These are phyloP conservation scores for Arothron firmamentum DNA, from an alignment of 2,113 vertebrate species.

Conservation along the genomic window DNA sequence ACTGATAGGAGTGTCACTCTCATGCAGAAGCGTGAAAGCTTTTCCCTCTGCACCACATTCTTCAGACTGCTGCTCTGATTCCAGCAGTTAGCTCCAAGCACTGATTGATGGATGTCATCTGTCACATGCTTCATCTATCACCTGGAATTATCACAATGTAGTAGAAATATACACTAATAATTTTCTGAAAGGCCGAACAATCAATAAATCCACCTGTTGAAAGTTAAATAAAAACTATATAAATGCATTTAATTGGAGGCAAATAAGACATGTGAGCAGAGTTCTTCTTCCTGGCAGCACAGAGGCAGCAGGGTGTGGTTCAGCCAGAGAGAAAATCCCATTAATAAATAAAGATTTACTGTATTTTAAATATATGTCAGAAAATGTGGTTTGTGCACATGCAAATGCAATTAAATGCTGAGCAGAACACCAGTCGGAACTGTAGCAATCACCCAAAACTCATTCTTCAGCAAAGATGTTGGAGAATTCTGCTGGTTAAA, in stretches of 20 bases:
- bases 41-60: constrained; percentile 29
- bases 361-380: not conserved
- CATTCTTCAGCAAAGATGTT: no score
- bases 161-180: constrained; percentile 40
- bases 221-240: constrained; percentile 5
- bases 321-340: not conserved
- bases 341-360: not conserved
- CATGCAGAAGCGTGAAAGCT: constrained; percentile 38
- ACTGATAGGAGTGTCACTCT: constrained; percentile 62
- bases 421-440: not conserved
- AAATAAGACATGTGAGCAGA: constrained; percentile 21
- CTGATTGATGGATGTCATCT: constrained; percentile 25
- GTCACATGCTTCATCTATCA: constrained; percentile 48
- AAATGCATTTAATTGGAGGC: constrained; percentile 34
- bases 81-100: constrained; percentile 16
- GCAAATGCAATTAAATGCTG: not conserved
- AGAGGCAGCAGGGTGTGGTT: constrained; percentile 12
- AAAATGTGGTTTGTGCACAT: not conserved
- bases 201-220: constrained; percentile 25
- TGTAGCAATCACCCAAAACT: no score
- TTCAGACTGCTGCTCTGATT: constrained; percentile 26
- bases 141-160: constrained; percentile 43
- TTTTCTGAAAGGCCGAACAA: no score
- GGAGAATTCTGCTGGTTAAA: no score
- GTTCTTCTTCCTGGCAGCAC: constrained; percentile 4